phyloP scores from a whole-genome alignment of 2,113 vertebrate genomes.

The Tapirus terrestris region DNA sequence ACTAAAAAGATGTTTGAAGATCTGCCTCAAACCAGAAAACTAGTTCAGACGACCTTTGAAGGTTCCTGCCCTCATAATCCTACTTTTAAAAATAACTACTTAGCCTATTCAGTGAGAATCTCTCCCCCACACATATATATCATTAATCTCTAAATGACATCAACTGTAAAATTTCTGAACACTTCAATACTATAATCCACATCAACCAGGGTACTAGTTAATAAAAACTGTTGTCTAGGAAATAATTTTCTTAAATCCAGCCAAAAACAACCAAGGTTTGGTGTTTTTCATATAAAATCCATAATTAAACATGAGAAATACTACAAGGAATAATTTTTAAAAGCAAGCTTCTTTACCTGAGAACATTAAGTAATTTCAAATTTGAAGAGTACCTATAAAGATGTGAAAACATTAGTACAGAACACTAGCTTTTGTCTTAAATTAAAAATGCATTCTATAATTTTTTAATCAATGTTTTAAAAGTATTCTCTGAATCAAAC shows the following conservation, averaged over 20 bases:
- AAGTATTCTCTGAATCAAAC: constrained; percentile 24
- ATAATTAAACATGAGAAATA: constrained; percentile 41
- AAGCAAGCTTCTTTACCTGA: not conserved
- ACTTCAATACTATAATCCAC: not conserved
- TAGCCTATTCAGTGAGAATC: not conserved
- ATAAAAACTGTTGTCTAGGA: not conserved
- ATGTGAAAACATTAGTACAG: not conserved
- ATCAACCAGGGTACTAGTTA: not conserved
- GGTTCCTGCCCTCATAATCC: not conserved
- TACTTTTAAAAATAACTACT: constrained; percentile 43
- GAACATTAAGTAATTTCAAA: constrained; percentile 41
- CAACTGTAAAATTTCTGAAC: not conserved
- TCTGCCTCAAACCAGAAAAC: not conserved
- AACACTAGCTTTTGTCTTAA: constrained; percentile 46
- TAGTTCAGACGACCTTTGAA: constrained; percentile 45
- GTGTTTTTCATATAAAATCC: not conserved
- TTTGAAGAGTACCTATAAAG: not conserved
- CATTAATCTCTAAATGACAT: constrained; percentile 27
- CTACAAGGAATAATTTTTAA: not conserved
- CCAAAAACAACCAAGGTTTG: not conserved
- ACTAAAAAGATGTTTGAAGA: constrained; percentile 7
- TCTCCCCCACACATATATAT: not conserved
- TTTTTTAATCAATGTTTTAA: not conserved
- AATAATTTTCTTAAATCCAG: constrained; percentile 49
- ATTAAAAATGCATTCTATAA: constrained; percentile 9